phyloP scores from a whole-genome alignment of 1,140 invertebrate genomes.

The Drosophila rufa region DNA sequence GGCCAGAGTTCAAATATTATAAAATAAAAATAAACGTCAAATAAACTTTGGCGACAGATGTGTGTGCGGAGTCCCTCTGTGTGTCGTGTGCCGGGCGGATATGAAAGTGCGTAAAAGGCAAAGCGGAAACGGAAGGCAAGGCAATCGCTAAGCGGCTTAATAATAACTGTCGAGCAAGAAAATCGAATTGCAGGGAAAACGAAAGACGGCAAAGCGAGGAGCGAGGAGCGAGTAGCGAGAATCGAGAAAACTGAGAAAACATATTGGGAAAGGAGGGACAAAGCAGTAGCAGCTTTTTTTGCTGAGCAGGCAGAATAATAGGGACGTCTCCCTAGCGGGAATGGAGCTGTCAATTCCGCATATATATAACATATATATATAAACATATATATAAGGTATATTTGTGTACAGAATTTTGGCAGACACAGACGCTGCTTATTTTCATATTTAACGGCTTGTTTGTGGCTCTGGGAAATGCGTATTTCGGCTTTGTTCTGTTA shows the following conservation, averaged over 20 bases:
- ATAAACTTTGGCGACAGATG: conserved; percentile 61
- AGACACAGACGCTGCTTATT: conserved; percentile 51
- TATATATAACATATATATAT: conserved; percentile 1
- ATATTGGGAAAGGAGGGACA: conserved; percentile 50
- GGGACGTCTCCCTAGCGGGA: conserved; percentile 18
- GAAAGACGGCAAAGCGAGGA: background rate
- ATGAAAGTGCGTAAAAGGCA: conserved; percentile 65
- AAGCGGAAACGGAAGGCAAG: conserved; percentile 41
- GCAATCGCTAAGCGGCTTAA: conserved; percentile 67
- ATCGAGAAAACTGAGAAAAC: conserved; percentile 26
- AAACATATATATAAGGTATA: background rate
- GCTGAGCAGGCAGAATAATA: conserved; percentile 50
- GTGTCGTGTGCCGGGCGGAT: conserved; percentile 37
- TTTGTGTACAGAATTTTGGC: background rate
- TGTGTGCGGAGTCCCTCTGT: conserved; percentile 13
- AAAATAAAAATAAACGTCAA: conserved; percentile 75
- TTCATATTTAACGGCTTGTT: conserved; percentile 69
- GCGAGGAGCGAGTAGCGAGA: background rate
- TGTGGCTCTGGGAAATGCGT: conserved; percentile 49
- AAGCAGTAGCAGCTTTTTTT: conserved; percentile 35
- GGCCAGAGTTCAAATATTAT: conserved; percentile 63
- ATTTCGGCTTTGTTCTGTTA: conserved; percentile 39
- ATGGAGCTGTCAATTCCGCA: conserved; percentile 45
- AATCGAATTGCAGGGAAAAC: conserved; percentile 34
- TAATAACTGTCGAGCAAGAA: conserved; percentile 55